Conservation (phyloP, 2,113 vertebrate genomes). For the Solenodon paradoxus region DNA sequence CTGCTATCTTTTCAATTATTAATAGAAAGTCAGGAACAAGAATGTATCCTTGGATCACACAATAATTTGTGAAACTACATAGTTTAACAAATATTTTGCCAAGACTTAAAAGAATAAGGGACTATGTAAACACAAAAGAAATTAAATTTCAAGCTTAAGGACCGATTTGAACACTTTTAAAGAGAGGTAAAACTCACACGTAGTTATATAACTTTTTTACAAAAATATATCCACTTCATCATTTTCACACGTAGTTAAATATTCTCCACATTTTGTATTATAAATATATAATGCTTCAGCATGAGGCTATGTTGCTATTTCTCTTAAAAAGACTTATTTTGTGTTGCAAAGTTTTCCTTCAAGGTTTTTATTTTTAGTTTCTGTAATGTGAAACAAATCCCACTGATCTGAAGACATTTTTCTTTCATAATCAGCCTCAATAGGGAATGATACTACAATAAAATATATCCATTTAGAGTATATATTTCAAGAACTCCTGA, state of each 20-base stretch:
- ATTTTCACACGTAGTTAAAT: conserved; percentile 27
- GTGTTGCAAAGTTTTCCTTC: not conserved
- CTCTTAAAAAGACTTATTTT: conserved; percentile 5
- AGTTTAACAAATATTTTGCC: conserved; percentile 16
- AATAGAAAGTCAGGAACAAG: not conserved
- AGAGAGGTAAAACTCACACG: not conserved
- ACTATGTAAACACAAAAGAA: not conserved
- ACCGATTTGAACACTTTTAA: conserved; percentile 23
- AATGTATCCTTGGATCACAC: not conserved
- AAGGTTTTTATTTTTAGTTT: not conserved
- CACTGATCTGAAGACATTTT: not conserved
- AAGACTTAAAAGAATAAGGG: not conserved
- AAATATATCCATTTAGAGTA: not conserved
- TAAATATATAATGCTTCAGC: not conserved
- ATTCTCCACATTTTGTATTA: not conserved
- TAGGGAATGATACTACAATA: not conserved
- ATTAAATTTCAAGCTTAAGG: conserved; percentile 18
- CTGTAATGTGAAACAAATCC: not conserved
- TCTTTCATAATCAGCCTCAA: conserved; percentile 14
- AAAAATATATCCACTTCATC: conserved; percentile 10
- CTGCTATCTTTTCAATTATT: conserved; percentile 1
- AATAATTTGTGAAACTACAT: not conserved
- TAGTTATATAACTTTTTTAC: not conserved
- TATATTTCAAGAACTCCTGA: not conserved
- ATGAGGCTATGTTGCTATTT: not conserved